Conservation (phyloP, 2,888 invertebrate species). For the Torymus tubicola region DNA sequence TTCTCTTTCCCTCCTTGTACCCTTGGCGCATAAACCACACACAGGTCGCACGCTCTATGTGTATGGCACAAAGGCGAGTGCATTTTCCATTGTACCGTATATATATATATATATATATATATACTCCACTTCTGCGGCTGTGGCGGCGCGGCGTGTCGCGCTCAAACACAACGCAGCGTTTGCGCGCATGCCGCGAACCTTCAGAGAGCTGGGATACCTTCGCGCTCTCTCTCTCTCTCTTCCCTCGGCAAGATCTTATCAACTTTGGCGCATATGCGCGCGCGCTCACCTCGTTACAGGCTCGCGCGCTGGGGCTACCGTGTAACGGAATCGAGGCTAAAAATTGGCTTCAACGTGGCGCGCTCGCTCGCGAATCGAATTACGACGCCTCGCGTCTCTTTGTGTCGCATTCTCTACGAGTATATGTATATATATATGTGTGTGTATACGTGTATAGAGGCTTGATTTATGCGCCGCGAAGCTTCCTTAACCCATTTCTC, state of each 20-base stretch:
- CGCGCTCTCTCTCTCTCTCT: too few species aligned
- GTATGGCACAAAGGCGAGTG: constrained; percentile 7
- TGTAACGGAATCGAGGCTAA: constrained; percentile 23
- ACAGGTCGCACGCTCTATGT: background rate
- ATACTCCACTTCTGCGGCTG: too few species aligned
- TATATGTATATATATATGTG: too few species aligned
- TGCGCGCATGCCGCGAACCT: too few species aligned
- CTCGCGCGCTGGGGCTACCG: background rate
- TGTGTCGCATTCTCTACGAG: too few species aligned
- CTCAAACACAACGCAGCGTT: too few species aligned
- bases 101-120: too few species aligned
- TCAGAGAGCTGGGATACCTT: too few species aligned
- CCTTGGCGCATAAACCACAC: constrained; percentile 1
- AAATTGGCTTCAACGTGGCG: constrained; percentile 41
- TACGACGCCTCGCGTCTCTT: constrained; percentile 57
- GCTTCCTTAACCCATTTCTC: constrained; percentile 69
- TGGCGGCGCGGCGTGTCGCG: too few species aligned
- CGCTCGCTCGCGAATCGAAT: constrained; percentile 63
- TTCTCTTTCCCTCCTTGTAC: background rate
- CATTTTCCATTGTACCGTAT: constrained; percentile 32
- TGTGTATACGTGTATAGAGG: constrained; percentile 20
- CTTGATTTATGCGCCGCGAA: constrained; percentile 68
- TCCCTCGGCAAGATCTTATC: constrained; percentile 29
- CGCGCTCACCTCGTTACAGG: constrained; percentile 31
- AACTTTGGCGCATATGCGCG: constrained; percentile 14